A percentile compares a stretch with the other conserved stretches of the same genome.
Conservation (phyloP, 1,140 invertebrate genomes). For the Hyles euphorbiae region DNA sequence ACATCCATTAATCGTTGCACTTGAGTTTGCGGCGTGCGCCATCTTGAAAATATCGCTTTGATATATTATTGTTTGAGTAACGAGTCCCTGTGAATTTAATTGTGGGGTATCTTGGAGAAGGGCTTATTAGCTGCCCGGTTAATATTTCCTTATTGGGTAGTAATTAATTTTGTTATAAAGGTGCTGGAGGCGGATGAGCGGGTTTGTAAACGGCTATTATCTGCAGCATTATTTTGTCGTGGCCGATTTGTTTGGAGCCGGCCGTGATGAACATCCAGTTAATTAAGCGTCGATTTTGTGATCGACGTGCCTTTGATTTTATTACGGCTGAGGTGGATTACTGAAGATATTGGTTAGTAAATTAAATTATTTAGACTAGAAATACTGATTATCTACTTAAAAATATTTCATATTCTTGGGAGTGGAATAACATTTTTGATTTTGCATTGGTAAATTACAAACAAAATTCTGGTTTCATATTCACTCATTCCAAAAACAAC, state of each 20-base stretch:
- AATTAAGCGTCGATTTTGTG: slow-evolving; percentile 45
- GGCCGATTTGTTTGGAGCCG: slow-evolving; percentile 72
- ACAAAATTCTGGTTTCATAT: too few relatives aligned
- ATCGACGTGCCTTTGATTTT: slow-evolving; percentile 38
- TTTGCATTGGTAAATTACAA: too few relatives aligned
- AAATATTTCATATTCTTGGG: too few relatives aligned
- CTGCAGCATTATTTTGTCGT: slow-evolving; percentile 67
- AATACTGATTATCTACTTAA: too few relatives aligned
- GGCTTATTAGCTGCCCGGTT: slow-evolving; percentile 73
- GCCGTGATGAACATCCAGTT: slow-evolving; percentile 56
- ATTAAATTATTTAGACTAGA: too few relatives aligned
- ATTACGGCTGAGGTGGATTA: slow-evolving; percentile 10
- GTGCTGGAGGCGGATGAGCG: slow-evolving; percentile 58
- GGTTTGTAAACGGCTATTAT: slow-evolving; percentile 64
- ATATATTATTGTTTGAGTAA: slow-evolving; percentile 76
- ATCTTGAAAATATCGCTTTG: slow-evolving; percentile 72
- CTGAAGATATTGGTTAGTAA: too few relatives aligned
- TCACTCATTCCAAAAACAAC: too few relatives aligned
- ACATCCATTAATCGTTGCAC: too few relatives aligned
- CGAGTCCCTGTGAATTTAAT: slow-evolving; percentile 74
- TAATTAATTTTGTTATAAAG: slow-evolving; percentile 74
- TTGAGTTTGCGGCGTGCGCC: slow-evolving; percentile 48
- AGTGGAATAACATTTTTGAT: too few relatives aligned
- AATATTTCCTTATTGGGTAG: slow-evolving; percentile 74
- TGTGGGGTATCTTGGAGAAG: slow-evolving; percentile 69